These are phyloP conservation scores for Kryptolebias marmoratus DNA, from an alignment of 2,113 vertebrate species.

Conservation along the genomic window DNA sequence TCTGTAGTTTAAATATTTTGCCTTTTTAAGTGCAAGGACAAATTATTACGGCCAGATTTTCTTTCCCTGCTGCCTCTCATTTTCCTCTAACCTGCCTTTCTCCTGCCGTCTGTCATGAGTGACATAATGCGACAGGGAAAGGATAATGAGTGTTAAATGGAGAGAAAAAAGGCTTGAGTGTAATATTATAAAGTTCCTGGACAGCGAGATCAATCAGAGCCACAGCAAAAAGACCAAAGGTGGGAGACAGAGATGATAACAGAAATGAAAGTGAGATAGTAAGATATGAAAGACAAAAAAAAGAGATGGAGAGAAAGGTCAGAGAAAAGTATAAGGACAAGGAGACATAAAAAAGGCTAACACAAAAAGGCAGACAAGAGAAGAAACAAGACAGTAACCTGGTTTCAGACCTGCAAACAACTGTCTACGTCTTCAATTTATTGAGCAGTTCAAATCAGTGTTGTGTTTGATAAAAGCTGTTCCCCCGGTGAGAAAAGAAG, in stretches of 20 bases:
- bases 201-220: constrained; percentile 28
- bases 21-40: constrained; percentile 66
- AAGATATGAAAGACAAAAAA: constrained; percentile 4
- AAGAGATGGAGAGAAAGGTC: background rate
- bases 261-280: constrained; percentile 28
- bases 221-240: constrained; percentile 33
- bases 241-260: constrained; percentile 11
- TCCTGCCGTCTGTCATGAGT: constrained; percentile 16
- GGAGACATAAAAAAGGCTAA: background rate
- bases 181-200: constrained; percentile 28
- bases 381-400: background rate
- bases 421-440: background rate
- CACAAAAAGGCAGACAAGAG: background rate
- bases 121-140: constrained; percentile 19
- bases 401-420: constrained; percentile 1
- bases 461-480: constrained; percentile 1
- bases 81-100: constrained; percentile 27
- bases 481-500: background rate
- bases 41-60: constrained; percentile 57
- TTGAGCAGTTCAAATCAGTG: constrained; percentile 16
- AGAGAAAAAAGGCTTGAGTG: constrained; percentile 13
- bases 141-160: constrained; percentile 41
- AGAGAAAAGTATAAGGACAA: background rate
- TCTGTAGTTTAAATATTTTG: constrained; percentile 74
- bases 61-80: constrained; percentile 32